Conservation (phyloP, 1,140 invertebrate genomes). For the Micrasema longulum region DNA sequence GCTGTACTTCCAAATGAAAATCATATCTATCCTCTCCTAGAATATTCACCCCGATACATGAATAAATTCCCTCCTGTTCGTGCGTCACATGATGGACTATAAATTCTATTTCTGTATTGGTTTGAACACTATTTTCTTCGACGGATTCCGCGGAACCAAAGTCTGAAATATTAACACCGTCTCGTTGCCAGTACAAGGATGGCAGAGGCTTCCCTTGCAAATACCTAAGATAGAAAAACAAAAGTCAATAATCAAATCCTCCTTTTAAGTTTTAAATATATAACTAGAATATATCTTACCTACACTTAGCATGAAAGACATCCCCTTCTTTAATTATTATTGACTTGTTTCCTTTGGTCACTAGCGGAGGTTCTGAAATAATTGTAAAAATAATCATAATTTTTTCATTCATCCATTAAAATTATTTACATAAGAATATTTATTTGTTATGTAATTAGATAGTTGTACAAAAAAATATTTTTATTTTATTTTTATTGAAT, state of each 20-base stretch:
- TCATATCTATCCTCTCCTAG: conserved; percentile 58
- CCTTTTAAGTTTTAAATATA: background rate
- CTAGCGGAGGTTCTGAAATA: conserved; percentile 45
- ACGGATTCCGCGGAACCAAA: background rate
- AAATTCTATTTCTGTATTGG: conserved; percentile 23
- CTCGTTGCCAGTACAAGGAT: conserved; percentile 41
- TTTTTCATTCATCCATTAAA: no score
- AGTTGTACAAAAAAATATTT: no score
- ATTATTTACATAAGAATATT: no score
- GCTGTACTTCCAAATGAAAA: conserved; percentile 58
- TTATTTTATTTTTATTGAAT: no score
- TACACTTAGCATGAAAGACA: conserved; percentile 41
- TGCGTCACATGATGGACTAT: conserved; percentile 38
- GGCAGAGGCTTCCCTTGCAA: conserved; percentile 40
- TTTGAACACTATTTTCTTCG: background rate
- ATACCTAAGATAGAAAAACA: conserved; percentile 19
- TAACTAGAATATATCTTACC: conserved; percentile 32
- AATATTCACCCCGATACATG: conserved; percentile 60
- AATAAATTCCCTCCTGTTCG: conserved; percentile 57
- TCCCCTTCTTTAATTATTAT: conserved; percentile 47
- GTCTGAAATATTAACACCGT: conserved; percentile 34
- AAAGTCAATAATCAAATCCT: no score
- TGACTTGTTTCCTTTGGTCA: conserved; percentile 32
- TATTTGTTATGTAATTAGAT: no score
- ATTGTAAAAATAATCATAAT: background rate